phyloP scores from a whole-genome alignment of 2,888 invertebrate species.

The Drosophila neonasuta region DNA sequence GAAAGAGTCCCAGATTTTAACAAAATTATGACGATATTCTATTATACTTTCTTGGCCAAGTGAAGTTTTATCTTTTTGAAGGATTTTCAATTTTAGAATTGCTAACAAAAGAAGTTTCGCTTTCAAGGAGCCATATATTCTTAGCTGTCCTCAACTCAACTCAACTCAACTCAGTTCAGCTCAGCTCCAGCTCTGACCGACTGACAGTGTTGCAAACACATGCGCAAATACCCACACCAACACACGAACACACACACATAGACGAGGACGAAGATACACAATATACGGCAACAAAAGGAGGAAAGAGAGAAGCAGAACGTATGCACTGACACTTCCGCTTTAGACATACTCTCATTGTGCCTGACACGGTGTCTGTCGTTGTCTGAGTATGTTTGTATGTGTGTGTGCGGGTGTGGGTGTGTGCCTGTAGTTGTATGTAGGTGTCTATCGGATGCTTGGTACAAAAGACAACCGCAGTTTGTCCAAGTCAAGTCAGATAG shows the following conservation, averaged over 20 bases:
- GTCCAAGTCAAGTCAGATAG: conserved; percentile 46
- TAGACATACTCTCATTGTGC: conserved; percentile 60
- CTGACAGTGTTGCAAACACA: conserved; percentile 40
- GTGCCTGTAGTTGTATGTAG: conserved; percentile 20
- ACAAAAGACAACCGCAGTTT: conserved; percentile 54
- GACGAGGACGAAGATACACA: neutral
- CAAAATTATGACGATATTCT: neutral
- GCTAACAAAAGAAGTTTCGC: conserved; percentile 39
- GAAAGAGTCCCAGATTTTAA: too few relatives aligned
- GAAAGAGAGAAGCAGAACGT: conserved; percentile 47
- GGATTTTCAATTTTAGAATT: conserved; percentile 8
- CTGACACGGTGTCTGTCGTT: conserved; percentile 18
- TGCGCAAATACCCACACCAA: conserved; percentile 18
- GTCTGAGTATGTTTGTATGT: conserved; percentile 14
- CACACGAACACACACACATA: conserved; percentile 15
- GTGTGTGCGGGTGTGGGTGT: conserved; percentile 11
- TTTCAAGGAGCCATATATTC: conserved; percentile 46
- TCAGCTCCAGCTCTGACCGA: conserved; percentile 37
- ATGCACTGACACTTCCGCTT: conserved; percentile 72
- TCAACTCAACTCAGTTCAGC: neutral
- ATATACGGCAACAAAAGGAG: conserved; percentile 7
- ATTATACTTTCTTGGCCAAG: neutral
- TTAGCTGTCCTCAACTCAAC: conserved; percentile 26
- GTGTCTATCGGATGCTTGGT: conserved; percentile 52
- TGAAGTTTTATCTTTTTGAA: conserved; percentile 13